These are phyloP conservation scores for Xenotilapia leptura DNA, from an alignment of 2,113 vertebrate species.

Conservation along the genomic window DNA sequence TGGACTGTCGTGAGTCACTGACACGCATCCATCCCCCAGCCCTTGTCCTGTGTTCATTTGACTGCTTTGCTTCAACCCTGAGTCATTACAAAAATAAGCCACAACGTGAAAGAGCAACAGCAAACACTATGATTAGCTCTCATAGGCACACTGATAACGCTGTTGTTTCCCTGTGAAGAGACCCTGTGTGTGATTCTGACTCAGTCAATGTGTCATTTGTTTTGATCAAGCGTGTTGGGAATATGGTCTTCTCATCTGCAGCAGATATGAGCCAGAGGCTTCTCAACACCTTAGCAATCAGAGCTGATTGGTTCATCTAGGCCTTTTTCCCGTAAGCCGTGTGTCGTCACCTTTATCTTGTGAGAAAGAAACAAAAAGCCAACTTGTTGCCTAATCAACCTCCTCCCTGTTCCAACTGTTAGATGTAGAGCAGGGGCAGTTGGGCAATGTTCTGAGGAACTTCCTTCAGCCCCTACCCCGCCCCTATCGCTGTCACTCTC, in stretches of 20 bases:
- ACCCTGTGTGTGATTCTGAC: background rate
- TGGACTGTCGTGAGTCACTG: conserved; percentile 18
- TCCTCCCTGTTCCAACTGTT: conserved; percentile 17
- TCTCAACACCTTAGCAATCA: background rate
- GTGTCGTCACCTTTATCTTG: background rate
- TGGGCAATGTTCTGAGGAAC: conserved; percentile 34
- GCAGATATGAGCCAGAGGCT: background rate
- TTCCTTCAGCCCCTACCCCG: background rate
- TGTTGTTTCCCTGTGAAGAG: background rate
- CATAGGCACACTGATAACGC: background rate
- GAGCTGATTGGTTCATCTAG: conserved; percentile 3
- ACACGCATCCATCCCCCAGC: background rate
- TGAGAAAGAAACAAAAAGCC: conserved; percentile 40
- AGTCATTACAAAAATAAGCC: conserved; percentile 26
- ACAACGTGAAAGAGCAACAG: background rate
- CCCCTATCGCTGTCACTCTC: background rate
- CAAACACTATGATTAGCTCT: background rate
- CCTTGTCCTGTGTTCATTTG: conserved; percentile 4
- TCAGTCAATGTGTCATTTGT: background rate
- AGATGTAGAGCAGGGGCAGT: background rate
- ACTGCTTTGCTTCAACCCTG: background rate
- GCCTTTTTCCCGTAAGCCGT: conserved; percentile 2
- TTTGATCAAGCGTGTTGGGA: background rate
- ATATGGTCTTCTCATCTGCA: background rate
- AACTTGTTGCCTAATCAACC: conserved; percentile 18